Base-by-base conservation (phyloP, 1,140 invertebrate species). In the Zaprionus tsacasi region DNA sequence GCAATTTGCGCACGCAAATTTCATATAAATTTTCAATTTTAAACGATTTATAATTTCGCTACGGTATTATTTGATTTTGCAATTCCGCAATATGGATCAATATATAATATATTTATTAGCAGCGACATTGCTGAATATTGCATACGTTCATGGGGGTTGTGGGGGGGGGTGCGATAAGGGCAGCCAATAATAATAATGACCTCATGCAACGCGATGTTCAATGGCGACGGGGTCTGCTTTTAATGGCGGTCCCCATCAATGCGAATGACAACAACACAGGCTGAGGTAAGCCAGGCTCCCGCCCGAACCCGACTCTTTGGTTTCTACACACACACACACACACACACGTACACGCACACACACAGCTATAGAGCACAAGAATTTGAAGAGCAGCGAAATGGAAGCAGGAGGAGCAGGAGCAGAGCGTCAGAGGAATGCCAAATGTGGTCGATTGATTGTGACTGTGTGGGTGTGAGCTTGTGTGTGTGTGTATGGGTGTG, bases 401-500 rank as follows among this genome's bases (percentile, higher is more conserved):
- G 27, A 27, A 13, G 45, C 6, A 38, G 21, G 27, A 36, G 36
- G 2, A 25, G 7, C 3, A 30, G 27, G 36, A 36, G 36, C 7
- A 25, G 7, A 33, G 38, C 33, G 43, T 6, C 4, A 58, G 48
- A 64, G 4, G 4, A 68, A 33, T 33, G 45, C 25, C 38, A 35
- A 55, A 64, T 70, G 50, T 64, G 36, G 27, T 48, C 38, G 55
- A 70, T 48, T 48, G 35, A 33, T 35, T 36, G 45, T 48, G 30
- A 57, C 36, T 75, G 58, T 63, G 48, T 57, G 38, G 30, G 54
- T 67, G 45, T 48, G 17, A 35, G 45, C n/a, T 40, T n/a, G 35
- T 48, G 30, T 17, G 21, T 63, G 33, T 70, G 66, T 57, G 35
- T 74, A 36, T 61, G 57, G 38, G 27, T 68, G 3, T 55, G 48